Evolutionary conservation across 2,888 invertebrate genomes (phyloP).

Genomic region (Leucophora obtusa): DNA sequence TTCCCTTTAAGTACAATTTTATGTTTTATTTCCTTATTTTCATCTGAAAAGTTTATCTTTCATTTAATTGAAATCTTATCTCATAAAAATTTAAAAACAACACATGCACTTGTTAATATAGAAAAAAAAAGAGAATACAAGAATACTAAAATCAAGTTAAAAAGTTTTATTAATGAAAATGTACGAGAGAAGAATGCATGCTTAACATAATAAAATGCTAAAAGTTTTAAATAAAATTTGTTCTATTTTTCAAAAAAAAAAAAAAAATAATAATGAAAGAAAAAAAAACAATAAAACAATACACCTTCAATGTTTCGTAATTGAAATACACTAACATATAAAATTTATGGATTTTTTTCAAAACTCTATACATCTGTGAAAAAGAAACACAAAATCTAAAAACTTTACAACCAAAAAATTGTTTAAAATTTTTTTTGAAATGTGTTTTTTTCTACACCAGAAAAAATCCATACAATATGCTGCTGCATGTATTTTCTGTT

Average conservation of each 20-base stretch:
- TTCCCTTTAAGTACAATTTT: neutral
- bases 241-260: neutral
- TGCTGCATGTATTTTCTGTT: neutral
- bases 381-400: neutral
- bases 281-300: neutral
- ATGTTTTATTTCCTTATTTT: neutral
- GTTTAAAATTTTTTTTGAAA: neutral
- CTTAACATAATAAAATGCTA: neutral
- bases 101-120: slow-evolving; percentile 4
- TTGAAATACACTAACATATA: slow-evolving; percentile 42
- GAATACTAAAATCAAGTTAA: neutral
- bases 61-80: neutral
- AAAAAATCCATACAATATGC: neutral
- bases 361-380: neutral
- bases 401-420: neutral
- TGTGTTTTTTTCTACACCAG: neutral
- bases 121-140: neutral
- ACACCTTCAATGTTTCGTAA: slow-evolving; percentile 46
- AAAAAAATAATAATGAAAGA: neutral
- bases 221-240: neutral
- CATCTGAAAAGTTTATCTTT: slow-evolving; percentile 1
- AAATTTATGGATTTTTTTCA: slow-evolving; percentile 50
- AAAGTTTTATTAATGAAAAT: neutral
- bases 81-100: neutral
- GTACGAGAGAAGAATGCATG: neutral